A percentile compares a stretch with the other conserved stretches of the same genome.
Evolutionary conservation across 1,140 invertebrate genomes (phyloP).

Genomic region (Dreissena polymorpha): DNA sequence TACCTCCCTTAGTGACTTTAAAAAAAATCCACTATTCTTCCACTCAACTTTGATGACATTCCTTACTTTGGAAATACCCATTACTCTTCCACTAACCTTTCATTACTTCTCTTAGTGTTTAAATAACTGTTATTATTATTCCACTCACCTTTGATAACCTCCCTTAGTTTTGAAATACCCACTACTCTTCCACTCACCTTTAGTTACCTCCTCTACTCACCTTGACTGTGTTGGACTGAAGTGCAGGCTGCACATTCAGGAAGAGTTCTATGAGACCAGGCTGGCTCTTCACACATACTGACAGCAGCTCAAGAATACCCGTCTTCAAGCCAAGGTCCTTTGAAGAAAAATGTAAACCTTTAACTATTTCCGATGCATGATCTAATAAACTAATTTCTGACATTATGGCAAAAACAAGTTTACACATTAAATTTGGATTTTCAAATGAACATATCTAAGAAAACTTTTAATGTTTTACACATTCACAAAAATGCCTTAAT

Average conservation of each 20-base stretch:
- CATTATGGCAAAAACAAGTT: not conserved
- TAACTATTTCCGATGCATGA: not conserved
- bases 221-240: constrained; percentile 31
- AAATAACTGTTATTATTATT: not conserved
- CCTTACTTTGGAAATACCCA: too few species aligned
- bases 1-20: not conserved
- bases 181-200: too few species aligned
- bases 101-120: not conserved
- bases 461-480: too few species aligned
- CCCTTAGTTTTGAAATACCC: too few species aligned
- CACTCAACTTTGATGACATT: not conserved
- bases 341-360: constrained; percentile 20
- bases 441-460: too few species aligned
- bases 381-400: not conserved
- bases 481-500: too few species aligned
- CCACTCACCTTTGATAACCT: too few species aligned
- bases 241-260: constrained; percentile 83
- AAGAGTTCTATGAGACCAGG: constrained; percentile 85
- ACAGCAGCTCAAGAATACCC: constrained; percentile 89
- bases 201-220: not conserved
- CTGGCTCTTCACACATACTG: constrained; percentile 90
- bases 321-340: constrained; percentile 88
- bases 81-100: not conserved
- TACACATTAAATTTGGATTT: not conserved
- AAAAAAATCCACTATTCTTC: too few species aligned